Evolutionary conservation across 2,113 vertebrate genomes (phyloP), one percentile per base, ranked within the genome.

Genomic region (Anoplopoma fimbria): DNA sequence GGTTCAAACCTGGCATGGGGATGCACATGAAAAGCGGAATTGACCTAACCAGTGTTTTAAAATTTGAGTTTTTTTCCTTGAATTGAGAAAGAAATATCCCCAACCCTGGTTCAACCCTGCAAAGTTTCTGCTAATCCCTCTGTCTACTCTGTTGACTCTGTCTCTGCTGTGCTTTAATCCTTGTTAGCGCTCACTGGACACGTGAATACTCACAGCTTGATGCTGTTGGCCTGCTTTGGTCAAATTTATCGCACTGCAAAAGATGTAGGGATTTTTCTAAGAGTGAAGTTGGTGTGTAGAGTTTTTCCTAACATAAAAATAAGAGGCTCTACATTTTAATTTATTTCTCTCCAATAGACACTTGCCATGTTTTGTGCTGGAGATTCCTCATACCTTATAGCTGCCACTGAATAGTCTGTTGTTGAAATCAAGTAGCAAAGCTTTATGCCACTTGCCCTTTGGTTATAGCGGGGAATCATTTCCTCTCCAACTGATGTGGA

Each of bases 111-210:
- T 77, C 14, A 45, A 9, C 31, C 5, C 15, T 57, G 55, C 76
- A 53, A 60, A 63, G 29, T 61, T 63, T 27, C 67, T 42, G 31
- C 79, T 91, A 87, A 91, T 86, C 82, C 76, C 25, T 53, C 55
- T n/a, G n/a, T n/a, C n/a, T 58, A 3, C 33, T 79, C 67, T 78
- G 70, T 83, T 86, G 76, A 80, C 80, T 82, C 67, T 74, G 60
- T 55, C 64, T 78, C 89, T 83, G 79, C 81, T 83, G 89, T 60
- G 42, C 78, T 88, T 29, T 90, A 87, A 93, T 89, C 83, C 73
- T 69, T 49, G 65, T 71, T 34, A 53, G 49, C 80, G 57, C 76
- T 82, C 70, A 40, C 62, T 38, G 58, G 62, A 69, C 83, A 84
- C 21, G 19, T 40, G 38, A 36, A 79, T 13, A 60, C 45, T 34